A percentile compares a stretch with the other conserved stretches of the same genome.
phyloP scores from a whole-genome alignment of 2,797 vertebrate genomes.

The Microctenopoma stevenorrisi region DNA sequence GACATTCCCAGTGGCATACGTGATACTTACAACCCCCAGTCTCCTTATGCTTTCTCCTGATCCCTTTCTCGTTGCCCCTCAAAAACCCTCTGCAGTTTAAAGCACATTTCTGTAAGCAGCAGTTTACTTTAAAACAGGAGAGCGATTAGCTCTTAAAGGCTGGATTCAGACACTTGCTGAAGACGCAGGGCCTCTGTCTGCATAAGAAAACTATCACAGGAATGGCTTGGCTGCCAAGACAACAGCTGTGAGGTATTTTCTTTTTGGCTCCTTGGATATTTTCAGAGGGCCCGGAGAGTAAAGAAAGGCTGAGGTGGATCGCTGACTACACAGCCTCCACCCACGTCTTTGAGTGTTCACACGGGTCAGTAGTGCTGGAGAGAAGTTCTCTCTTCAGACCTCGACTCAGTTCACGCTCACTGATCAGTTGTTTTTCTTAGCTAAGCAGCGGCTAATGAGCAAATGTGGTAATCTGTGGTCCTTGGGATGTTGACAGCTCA shows the following conservation, averaged over 20 bases:
- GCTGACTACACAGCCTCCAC: constrained; percentile 52
- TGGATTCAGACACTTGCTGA: constrained; percentile 20
- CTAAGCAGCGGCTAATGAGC: constrained; percentile 62
- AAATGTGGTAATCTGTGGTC: constrained; percentile 32
- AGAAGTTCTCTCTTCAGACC: constrained; percentile 33
- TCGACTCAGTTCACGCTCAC: constrained; percentile 22
- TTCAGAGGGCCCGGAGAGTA: constrained; percentile 61
- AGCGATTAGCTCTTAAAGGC: constrained; percentile 24
- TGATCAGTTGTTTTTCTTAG: constrained; percentile 48
- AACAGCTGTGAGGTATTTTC: constrained; percentile 83
- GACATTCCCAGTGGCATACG: constrained; percentile 81
- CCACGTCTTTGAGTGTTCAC: constrained; percentile 45
- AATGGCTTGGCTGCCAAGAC: constrained; percentile 61
- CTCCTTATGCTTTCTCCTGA: constrained; percentile 54
- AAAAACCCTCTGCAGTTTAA: constrained; percentile 38
- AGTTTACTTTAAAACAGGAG: constrained; percentile 30
- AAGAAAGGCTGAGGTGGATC: constrained; percentile 73
- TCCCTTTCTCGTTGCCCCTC: constrained; percentile 48
- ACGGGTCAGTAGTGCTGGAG: constrained; percentile 51
- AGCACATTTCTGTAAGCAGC: constrained; percentile 30
- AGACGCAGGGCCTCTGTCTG: constrained; percentile 29
- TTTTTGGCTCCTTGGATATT: constrained; percentile 78
- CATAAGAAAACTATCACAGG: constrained; percentile 54
- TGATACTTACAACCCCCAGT: constrained; percentile 70
- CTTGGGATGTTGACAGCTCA: neutral